These are phyloP conservation scores for Dromaius novaehollandiae DNA, from an alignment of 2,113 vertebrate species.

Conservation along the genomic window DNA sequence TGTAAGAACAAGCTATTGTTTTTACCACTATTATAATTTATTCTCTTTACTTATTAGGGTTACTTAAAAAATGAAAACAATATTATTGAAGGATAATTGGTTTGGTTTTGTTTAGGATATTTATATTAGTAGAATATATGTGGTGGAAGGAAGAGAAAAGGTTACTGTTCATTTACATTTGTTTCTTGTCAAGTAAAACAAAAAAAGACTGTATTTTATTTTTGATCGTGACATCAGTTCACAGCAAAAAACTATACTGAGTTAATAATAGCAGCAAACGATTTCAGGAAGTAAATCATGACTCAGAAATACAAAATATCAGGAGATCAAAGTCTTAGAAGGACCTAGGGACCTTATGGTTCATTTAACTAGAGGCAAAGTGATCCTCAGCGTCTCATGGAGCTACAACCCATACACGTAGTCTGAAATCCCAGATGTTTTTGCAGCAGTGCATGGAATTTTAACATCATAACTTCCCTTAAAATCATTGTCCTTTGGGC, in stretches of 20 bases:
- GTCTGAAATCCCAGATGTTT: neutral
- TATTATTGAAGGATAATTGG: neutral
- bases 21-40: neutral
- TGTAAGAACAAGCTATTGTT: neutral
- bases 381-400: neutral
- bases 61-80: neutral
- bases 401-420: neutral
- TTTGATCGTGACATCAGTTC: neutral
- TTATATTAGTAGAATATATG: rapidly evolving
- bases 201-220: neutral
- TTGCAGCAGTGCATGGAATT: neutral
- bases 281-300: neutral
- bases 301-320: neutral
- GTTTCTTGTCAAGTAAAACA: neutral
- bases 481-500: neutral
- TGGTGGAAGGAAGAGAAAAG: neutral
- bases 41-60: neutral
- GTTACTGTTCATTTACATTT: neutral
- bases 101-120: neutral
- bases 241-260: neutral
- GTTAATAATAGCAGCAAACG: neutral
- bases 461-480: neutral
- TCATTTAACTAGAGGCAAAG: neutral
- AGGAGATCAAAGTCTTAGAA: neutral
- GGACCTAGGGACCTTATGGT: neutral